Evolutionary conservation across 2,888 invertebrate genomes (phyloP).

Genomic region (Harmothoe impar): DNA sequence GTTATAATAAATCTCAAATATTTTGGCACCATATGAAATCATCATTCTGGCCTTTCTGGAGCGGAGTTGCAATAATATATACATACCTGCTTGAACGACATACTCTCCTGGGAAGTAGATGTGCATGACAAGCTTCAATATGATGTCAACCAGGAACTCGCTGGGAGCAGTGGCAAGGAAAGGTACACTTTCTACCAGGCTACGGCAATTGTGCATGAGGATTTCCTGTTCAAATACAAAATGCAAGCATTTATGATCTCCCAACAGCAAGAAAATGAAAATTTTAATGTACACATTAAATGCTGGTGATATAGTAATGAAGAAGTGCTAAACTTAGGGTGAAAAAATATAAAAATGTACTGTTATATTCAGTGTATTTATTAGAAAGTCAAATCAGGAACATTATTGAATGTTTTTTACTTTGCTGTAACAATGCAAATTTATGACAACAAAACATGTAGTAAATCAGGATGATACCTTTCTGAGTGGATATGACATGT

Average conservation of each 20-base stretch:
- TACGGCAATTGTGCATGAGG: slow-evolving; percentile 65
- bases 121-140: slow-evolving; percentile 63
- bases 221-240: slow-evolving; percentile 63
- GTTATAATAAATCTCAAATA: too few species aligned
- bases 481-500: slow-evolving; percentile 66
- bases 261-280: too few species aligned
- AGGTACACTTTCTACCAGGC: slow-evolving; percentile 63
- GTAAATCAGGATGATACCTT: slow-evolving; percentile 60
- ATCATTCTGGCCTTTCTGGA: too few species aligned
- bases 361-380: too few species aligned
- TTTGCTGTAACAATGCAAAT: not conserved
- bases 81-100: slow-evolving; percentile 65
- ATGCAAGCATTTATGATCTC: not conserved
- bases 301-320: not conserved
- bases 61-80: too few species aligned
- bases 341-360: too few species aligned
- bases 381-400: not conserved
- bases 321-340: not conserved
- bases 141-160: slow-evolving; percentile 66
- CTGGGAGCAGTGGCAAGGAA: slow-evolving; percentile 63
- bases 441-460: too few species aligned
- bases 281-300: slow-evolving; percentile 24
- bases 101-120: slow-evolving; percentile 67
- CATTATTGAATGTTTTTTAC: too few species aligned
- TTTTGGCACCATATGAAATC: too few species aligned